Base-by-base conservation (phyloP, 2,113 vertebrate species). In the Turdus rufiventris region DNA sequence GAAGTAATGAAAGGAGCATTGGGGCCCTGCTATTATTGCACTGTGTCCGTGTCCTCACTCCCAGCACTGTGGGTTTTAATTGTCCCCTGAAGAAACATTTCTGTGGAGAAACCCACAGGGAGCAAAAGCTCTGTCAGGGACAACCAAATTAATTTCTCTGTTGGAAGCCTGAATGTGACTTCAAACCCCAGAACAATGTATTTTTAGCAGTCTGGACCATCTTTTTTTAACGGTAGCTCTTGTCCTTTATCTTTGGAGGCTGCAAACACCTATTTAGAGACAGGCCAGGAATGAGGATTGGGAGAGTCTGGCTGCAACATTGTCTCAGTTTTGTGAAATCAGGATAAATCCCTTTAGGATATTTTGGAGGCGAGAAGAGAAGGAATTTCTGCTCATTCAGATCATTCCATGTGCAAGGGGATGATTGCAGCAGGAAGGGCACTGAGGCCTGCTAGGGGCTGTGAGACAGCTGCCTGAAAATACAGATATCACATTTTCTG, bases 61-160 rank as follows among this genome's bases (percentile, higher is more conserved):
- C 88, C 91, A 88, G 62, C 81, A 28, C 89, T 80, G 74, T 58
- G 58, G 3, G 4, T 68, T 93, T 95, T 96, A 95, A 95, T 96
- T 93, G 91, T 77, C 78, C 89, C 87, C 87, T 88, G 81, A 93
- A 91, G 89, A 96, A 93, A 94, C 26, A 40, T 20, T 25, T 94
- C 81, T 85, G 71, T 43, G 84, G 42, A 79, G 45, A 85, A 73
- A 89, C 66, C 89, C 93, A 88, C 62, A 28, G 89, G 89, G 81
- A 93, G 63, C 53, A 89, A 72, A 89, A 50, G 36, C 73, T 82
- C 94, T 91, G 86, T n/a, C 91, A 73, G 57, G 77, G 91, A 82
- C 77, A 94, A 73, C 34, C 91, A 92, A 85, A 96, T 96, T 96
- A 93, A 91, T 95, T 89, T 94, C 81, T 80, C 89, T 56, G 78